A percentile compares a stretch with the other conserved stretches of the same genome.
phyloP scores from a whole-genome alignment of 2,888 invertebrate genomes.

The Sinotaia quadrata region DNA sequence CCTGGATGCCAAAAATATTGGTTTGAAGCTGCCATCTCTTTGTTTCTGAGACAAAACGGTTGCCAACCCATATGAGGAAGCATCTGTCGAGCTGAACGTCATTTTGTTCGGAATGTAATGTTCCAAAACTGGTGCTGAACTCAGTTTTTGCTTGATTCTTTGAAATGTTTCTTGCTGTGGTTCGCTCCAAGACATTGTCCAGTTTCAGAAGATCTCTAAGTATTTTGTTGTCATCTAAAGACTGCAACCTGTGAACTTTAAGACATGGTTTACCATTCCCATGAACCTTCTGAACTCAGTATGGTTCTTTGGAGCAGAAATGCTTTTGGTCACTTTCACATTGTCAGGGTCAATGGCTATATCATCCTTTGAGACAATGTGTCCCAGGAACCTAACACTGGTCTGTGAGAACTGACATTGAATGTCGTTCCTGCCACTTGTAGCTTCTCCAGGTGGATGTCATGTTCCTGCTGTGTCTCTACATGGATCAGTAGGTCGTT shows the following conservation, averaged over 20 bases:
- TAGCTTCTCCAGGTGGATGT: not conserved
- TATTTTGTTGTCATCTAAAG: not conserved
- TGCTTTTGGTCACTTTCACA: conserved; percentile 8
- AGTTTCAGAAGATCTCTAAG: conserved; percentile 21
- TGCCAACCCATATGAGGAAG: conserved; percentile 10
- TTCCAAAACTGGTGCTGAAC: not conserved
- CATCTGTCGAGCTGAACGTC: conserved; percentile 13
- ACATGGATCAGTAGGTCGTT: conserved; percentile 19
- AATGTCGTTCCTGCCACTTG: not conserved
- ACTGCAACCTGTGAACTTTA: conserved; percentile 11
- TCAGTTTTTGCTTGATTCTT: not conserved
- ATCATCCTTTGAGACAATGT: conserved; percentile 28
- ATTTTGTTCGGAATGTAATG: conserved; percentile 1
- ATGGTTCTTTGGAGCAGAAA: conserved; percentile 6
- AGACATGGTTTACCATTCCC: conserved; percentile 25
- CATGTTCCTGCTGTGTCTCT: not conserved
- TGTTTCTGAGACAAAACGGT: conserved; percentile 11
- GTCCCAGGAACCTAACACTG: conserved; percentile 34
- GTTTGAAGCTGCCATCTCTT: not conserved
- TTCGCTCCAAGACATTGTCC: conserved; percentile 4
- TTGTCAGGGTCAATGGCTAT: conserved; percentile 17
- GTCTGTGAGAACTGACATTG: conserved; percentile 9
- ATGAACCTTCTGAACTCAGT: conserved; percentile 12
- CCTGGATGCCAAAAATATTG: conserved; percentile 15
- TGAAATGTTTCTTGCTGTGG: not conserved